phyloP scores from a whole-genome alignment of 37 sponge, comb jelly and placozoan genomes.

The Diacarnus erythraeanus region DNA sequence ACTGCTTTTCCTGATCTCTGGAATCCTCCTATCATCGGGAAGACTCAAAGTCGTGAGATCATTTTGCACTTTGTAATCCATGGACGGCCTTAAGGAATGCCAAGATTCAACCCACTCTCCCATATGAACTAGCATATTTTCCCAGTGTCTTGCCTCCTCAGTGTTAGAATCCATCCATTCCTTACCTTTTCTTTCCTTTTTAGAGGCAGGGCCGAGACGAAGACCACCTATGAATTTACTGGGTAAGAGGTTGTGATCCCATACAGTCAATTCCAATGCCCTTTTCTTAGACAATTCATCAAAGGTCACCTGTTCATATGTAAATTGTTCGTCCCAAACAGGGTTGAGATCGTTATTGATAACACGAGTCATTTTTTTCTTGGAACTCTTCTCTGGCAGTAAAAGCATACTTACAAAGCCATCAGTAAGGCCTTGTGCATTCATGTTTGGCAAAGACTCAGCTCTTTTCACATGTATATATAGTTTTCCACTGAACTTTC shows the following conservation, averaged over 20 bases:
- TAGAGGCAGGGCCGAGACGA: slow-evolving; percentile 51
- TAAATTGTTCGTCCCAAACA: slow-evolving; percentile 44
- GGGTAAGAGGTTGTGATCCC: slow-evolving; percentile 33
- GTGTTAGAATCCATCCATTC: slow-evolving; percentile 62
- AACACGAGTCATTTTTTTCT: slow-evolving; percentile 37
- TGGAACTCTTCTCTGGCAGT: slow-evolving; percentile 35
- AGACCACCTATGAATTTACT: slow-evolving; percentile 59
- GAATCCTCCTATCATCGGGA: too few relatives aligned
- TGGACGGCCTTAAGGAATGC: slow-evolving; percentile 48
- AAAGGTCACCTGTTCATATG: slow-evolving; percentile 32
- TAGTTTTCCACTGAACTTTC: slow-evolving; percentile 4
- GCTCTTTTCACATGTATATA: slow-evolving; percentile 40
- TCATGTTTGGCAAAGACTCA: slow-evolving; percentile 16
- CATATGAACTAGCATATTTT: slow-evolving; percentile 26
- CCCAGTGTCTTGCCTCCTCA: slow-evolving; percentile 60
- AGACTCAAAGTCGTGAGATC: too few relatives aligned
- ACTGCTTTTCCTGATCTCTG: too few relatives aligned
- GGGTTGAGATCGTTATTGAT: slow-evolving; percentile 53
- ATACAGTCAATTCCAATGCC: slow-evolving; percentile 58
- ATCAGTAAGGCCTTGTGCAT: neutral
- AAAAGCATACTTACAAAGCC: slow-evolving; percentile 33
- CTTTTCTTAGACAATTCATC: slow-evolving; percentile 40
- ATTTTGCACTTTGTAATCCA: slow-evolving; percentile 1
- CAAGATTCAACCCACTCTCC: slow-evolving; percentile 57
- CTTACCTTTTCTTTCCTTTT: neutral